Base-by-base conservation (phyloP, 1,140 invertebrate species). In the Cephus cinctus region DNA sequence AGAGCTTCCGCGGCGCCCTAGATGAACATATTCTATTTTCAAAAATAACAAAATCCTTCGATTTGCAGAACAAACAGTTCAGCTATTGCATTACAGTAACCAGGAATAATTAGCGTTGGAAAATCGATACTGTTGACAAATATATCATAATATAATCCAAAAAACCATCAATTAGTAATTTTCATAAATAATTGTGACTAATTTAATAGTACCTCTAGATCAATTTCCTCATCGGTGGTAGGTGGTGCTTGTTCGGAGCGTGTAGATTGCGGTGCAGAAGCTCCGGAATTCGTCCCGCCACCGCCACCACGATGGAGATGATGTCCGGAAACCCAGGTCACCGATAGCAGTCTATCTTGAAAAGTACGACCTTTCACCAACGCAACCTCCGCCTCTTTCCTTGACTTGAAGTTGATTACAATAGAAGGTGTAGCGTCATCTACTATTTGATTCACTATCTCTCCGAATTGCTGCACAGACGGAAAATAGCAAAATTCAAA, bases 381-480 rank as follows among this genome's bases (percentile, higher is more conserved):
- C 1, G 85, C 85, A 5, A 82, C 73, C 69, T 91, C 89, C 1
- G 88, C 88, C 52, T 87, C 84, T 65, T 86, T 87, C 54, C 88
- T 78, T 6, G 83, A 80, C 54, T 86, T 84, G 61, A 82, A 92
- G 59, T 85, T 85, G 27, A 91, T 70, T 21, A 87, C 82, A 41
- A 87, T 77, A 34, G 84, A 83, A 15, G 85, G 84, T 36, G 81
- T 81, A 11, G 79, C 79, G 20, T 84, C 80, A 64, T 88, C 86
- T 38, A 80, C 78, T 38, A 84, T 80, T 56, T 85, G 82, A 58
- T 85, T 85, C 2, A 84, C 78, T 47, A 90, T 83, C 62, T 85
- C 83, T 34, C 87, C 87, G 67, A 80, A 88, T 81, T 84, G 79
- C 85, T 89, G 65, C 12, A 80, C 74, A 22, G 32, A 48, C 8